Evolutionary conservation across 2,113 vertebrate genomes (phyloP).

Genomic region (Saguinus midas): DNA sequence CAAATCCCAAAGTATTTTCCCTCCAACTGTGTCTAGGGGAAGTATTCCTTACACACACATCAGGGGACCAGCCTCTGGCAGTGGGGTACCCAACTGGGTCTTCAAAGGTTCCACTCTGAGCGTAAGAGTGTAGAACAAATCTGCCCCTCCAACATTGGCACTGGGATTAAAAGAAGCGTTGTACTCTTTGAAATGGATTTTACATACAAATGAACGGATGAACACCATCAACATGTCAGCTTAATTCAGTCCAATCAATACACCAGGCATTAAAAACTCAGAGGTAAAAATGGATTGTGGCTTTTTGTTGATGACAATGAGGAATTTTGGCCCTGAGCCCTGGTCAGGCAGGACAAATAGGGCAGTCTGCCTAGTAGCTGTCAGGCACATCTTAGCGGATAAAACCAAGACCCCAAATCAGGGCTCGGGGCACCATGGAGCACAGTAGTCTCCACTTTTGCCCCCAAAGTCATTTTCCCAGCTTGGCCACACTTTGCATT

Average conservation of each 20-base stretch:
- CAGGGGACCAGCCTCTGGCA: neutral
- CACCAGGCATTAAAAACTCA: conserved; percentile 28
- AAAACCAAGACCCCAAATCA: conserved; percentile 23
- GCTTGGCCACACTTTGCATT: conserved; percentile 45
- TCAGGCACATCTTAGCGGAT: conserved; percentile 3
- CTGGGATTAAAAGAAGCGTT: conserved; percentile 6
- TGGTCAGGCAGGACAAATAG: conserved; percentile 33
- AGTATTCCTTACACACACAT: neutral
- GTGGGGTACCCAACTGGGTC: neutral
- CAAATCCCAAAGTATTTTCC: neutral
- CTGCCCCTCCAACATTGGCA: neutral
- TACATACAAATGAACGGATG: conserved; percentile 14
- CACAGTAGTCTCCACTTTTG: neutral
- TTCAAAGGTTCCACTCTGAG: conserved; percentile 25
- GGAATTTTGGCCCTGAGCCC: conserved; percentile 62
- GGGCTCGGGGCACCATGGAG: neutral
- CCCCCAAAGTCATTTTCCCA: neutral
- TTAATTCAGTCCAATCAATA: conserved; percentile 61
- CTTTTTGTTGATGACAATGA: conserved; percentile 66
- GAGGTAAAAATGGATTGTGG: conserved; percentile 62
- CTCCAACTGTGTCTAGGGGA: neutral
- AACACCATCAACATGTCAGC: conserved; percentile 21
- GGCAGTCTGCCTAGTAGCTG: conserved; percentile 28
- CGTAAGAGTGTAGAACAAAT: neutral
- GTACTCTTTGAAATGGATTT: conserved; percentile 44